Conservation (phyloP, 2,888 invertebrate species). For the Parnassius mnemosyne region DNA sequence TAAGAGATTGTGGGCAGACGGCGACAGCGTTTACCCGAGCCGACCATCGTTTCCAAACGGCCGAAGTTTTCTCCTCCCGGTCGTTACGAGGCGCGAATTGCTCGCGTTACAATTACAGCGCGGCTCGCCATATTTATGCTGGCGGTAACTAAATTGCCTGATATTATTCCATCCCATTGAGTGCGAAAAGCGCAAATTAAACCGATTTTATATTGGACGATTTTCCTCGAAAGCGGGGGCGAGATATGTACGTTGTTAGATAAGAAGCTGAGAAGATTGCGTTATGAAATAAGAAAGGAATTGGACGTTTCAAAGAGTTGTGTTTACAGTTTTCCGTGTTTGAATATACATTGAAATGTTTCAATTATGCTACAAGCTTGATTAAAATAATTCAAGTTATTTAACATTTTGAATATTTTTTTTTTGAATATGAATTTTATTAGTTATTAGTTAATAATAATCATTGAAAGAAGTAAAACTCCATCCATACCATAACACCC, state of each 20-base stretch:
- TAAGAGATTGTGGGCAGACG: slow-evolving; percentile 16
- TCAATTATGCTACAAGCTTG: slow-evolving; percentile 49
- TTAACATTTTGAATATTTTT: no score
- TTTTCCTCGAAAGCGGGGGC: slow-evolving; percentile 75
- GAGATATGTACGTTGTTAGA: slow-evolving; percentile 77
- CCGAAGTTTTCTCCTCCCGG: slow-evolving; percentile 73
- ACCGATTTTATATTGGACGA: slow-evolving; percentile 81
- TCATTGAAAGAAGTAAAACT: no score
- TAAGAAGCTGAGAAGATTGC: slow-evolving; percentile 77
- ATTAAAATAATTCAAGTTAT: slow-evolving; percentile 38
- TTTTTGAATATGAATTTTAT: no score
- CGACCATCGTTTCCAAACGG: slow-evolving; percentile 66
- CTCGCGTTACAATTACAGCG: slow-evolving; percentile 78
- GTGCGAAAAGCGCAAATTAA: slow-evolving; percentile 81
- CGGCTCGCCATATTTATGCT: slow-evolving; percentile 78
- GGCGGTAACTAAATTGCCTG: slow-evolving; percentile 81
- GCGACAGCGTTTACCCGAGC: slow-evolving; percentile 31
- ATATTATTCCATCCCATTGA: slow-evolving; percentile 81
- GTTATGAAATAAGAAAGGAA: slow-evolving; percentile 80
- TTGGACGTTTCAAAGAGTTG: slow-evolving; percentile 74
- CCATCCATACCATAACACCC: no score
- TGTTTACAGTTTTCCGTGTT: slow-evolving; percentile 49
- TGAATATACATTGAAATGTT: slow-evolving; percentile 57
- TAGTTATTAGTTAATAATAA: no score
- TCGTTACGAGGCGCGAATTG: slow-evolving; percentile 80